Conservation (phyloP, 2,113 vertebrate species). For the Polyodon spathula region DNA sequence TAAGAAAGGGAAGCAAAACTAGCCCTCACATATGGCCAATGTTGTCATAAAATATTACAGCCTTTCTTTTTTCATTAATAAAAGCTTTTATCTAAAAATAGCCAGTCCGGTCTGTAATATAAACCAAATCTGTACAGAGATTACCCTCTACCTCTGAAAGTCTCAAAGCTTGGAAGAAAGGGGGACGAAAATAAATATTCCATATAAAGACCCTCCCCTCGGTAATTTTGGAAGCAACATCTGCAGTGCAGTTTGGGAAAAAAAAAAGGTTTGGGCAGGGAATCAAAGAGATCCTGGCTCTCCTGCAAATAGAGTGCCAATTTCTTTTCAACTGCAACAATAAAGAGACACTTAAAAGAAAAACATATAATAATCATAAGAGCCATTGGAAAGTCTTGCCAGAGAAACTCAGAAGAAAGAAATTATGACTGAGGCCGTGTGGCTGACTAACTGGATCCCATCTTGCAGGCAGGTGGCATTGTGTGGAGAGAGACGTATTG, state of each 20-base stretch:
- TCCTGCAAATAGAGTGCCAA: constrained; percentile 50
- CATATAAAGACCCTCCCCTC: constrained; percentile 70
- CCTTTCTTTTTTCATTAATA: constrained; percentile 49
- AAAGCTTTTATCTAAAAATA: constrained; percentile 73
- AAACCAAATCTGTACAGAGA: constrained; percentile 48
- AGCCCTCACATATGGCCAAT: constrained; percentile 47
- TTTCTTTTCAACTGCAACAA: constrained; percentile 36
- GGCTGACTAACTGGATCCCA: constrained; percentile 11
- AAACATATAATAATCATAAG: constrained; percentile 49
- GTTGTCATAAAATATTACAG: constrained; percentile 56
- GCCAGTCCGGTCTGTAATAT: constrained; percentile 48
- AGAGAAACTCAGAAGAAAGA: constrained; percentile 56
- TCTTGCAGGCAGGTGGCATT: background rate
- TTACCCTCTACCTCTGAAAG: constrained; percentile 42
- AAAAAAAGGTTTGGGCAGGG: constrained; percentile 58
- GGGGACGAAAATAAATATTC: constrained; percentile 58
- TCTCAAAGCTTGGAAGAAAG: constrained; percentile 49
- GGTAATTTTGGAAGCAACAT: constrained; percentile 69
- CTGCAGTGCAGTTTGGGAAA: constrained; percentile 65
- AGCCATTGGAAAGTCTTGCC: constrained; percentile 59
- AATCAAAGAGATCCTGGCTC: constrained; percentile 63
- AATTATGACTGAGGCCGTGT: too few species aligned
- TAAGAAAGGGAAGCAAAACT: constrained; percentile 25
- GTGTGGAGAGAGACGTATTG: too few species aligned
- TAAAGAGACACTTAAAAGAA: constrained; percentile 38